These are phyloP conservation scores for Micromesistius poutassou DNA, from an alignment of 2,797 vertebrate species.

Conservation along the genomic window DNA sequence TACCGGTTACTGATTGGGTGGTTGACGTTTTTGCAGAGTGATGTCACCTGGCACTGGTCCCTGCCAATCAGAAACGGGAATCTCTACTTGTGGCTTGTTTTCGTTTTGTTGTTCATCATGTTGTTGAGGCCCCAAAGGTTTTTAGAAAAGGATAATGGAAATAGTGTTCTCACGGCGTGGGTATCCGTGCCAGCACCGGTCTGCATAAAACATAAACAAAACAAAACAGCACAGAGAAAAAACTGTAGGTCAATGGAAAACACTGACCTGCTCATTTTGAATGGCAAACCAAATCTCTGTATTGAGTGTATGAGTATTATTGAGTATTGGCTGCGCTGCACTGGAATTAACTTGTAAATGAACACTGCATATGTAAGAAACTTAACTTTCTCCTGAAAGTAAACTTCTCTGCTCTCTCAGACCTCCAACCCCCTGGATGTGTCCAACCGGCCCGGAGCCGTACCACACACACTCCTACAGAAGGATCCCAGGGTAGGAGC, in stretches of 20 bases:
- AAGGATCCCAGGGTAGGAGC: conserved; percentile 94
- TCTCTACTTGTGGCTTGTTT: background rate
- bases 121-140: background rate
- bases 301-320: no score
- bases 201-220: conserved; percentile 3
- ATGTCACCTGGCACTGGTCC: background rate
- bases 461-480: conserved; percentile 92
- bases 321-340: background rate
- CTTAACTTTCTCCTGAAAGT: background rate
- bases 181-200: background rate
- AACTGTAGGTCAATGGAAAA: background rate
- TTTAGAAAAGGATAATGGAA: background rate
- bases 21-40: background rate
- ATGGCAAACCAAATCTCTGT: background rate
- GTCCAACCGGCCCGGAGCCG: conserved; percentile 86
- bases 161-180: background rate
- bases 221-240: background rate
- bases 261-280: background rate
- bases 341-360: background rate
- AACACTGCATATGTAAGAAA: background rate
- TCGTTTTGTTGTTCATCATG: background rate
- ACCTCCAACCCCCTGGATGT: conserved; percentile 95
- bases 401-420: conserved; percentile 55
- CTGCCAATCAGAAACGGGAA: background rate
- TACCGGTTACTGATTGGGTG: background rate